Evolutionary conservation across 1,140 invertebrate genomes (phyloP).

Genomic region (Aphelenchoides fujianensis): DNA sequence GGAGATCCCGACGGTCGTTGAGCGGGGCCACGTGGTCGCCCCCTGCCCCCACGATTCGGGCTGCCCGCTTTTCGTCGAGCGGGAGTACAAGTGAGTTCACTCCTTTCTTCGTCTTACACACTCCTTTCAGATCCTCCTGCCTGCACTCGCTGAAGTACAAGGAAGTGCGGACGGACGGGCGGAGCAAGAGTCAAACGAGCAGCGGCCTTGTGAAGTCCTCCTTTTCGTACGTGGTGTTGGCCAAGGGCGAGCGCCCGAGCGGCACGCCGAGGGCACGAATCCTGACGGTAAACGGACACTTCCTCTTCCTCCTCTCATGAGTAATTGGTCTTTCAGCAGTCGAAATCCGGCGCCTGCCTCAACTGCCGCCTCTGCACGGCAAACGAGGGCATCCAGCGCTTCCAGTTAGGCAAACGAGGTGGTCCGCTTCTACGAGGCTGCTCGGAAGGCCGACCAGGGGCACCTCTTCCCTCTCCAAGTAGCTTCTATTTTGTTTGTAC

Average conservation of each 20-base stretch:
- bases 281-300: slow-evolving; percentile 6
- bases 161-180: slow-evolving; percentile 42
- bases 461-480: not conserved
- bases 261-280: slow-evolving; percentile 17
- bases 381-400: not conserved
- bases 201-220: slow-evolving; percentile 34
- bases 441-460: not conserved
- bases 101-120: slow-evolving; percentile 23
- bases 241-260: slow-evolving; percentile 33
- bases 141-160: slow-evolving; percentile 6
- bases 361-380: not conserved
- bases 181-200: slow-evolving; percentile 22
- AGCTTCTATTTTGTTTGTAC: not conserved
- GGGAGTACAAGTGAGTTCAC: slow-evolving; percentile 29
- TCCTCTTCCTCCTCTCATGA: not conserved
- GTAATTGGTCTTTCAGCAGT: not conserved
- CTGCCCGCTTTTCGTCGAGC: slow-evolving; percentile 33
- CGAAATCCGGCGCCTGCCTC: not conserved
- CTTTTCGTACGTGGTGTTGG: slow-evolving; percentile 47
- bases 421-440: not conserved
- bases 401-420: not conserved
- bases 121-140: slow-evolving; percentile 12
- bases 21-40: slow-evolving; percentile 45
- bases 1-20: slow-evolving; percentile 41
- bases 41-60: slow-evolving; percentile 47